Base-by-base conservation (phyloP, 2,888 invertebrate species). In the Caenorhabditis sp. region DNA sequence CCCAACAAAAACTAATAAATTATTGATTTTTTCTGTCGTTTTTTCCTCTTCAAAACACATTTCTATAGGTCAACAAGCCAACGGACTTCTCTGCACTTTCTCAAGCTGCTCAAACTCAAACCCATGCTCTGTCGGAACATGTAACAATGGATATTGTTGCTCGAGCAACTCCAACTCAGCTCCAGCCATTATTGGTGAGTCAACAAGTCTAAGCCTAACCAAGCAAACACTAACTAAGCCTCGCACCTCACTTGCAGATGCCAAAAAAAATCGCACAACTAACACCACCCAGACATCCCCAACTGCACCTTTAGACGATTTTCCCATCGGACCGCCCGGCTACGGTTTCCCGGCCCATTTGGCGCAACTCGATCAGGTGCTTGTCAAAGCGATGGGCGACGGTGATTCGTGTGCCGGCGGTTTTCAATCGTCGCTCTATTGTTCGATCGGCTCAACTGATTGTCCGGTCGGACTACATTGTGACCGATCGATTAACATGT, bases 141-240 rank as follows among this genome's bases (percentile, higher is more conserved):
- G 86, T 69, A 86, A 86, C 82, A 85, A 86, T 66, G 86, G 86
- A 70, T 85, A 86, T 71, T 86, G 86, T 76, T 86, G 86, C 78
- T 81, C 77, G 23, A 79, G 79, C 61, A 60, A 60, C 51, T 61
- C 62, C 58, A 64, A 62, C 63, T 61, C 61, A 4, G 59, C 66
- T 10, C 63, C 74, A 53, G 64, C 75, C 26, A 75, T 80, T 62
- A 77, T 80, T 36, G 62, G 80, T 80, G 27, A 69, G 79, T 79
- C 66, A 51, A 12, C 37, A 37, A 19, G 54, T 58, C 36, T 64
- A 61, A 60, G 51, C 43, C 70, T 62, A 62, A 70, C 68, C 21
- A 54, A 37, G 60, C 31, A 26, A 71, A 61, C 31, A 21, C 68
- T 65, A 64, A 65, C 62, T n/a, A n/a, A n/a, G n/a, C n/a, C n/a